Evolutionary conservation across 2,888 invertebrate species (phyloP), one percentile per base, ranked within the genome.

Genomic region (Mythimna lalbum): DNA sequence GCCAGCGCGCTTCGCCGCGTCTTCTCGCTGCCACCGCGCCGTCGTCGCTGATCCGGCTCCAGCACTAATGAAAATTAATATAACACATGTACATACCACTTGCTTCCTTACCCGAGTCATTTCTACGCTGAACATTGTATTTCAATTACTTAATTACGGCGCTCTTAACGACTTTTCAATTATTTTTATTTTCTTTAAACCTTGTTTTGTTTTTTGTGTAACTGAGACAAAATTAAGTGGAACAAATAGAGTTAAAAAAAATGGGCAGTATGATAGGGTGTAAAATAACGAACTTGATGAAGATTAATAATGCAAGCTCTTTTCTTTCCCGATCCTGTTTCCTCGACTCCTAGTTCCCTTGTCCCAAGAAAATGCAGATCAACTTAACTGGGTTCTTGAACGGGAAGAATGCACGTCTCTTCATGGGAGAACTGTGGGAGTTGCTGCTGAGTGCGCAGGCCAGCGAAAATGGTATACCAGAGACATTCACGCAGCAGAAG

Each of bases 321-420:
- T 94, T 93, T 95, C 91, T 93, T 93, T 94, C 93, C 94, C 93
- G 89, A 90, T 93, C 93, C 90, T 86, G 86, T 89, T 84, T 89
- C 91, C 91, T 81, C 91, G 90, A 89, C 92, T 95, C 96, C 92
- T 96, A 98, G 98, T 98, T 97, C 96, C 99, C 99, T 66, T 99
- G 99, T 96, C 99, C 99, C 62, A 98, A 99, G 95, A 98, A 99
- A 95, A 99, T 99, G 98, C 99, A 99, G 97, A 99, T 99, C 90
- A 99, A 99, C 96, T 96, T 99, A 94, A 99, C 99, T 59, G 99
- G 99, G 60, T 99, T 99, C 94, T 96, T 99, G 78, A 99, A 99
- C 92, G 99, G 99, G 17, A 99, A 99, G 93, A 99, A 99, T 95
- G 99, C 99, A 23, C 97, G 99, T 53, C 98, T 98, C 86, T 99